Conservation (phyloP, 1,140 invertebrate species). For the Thaumetopoea pityocampa region DNA sequence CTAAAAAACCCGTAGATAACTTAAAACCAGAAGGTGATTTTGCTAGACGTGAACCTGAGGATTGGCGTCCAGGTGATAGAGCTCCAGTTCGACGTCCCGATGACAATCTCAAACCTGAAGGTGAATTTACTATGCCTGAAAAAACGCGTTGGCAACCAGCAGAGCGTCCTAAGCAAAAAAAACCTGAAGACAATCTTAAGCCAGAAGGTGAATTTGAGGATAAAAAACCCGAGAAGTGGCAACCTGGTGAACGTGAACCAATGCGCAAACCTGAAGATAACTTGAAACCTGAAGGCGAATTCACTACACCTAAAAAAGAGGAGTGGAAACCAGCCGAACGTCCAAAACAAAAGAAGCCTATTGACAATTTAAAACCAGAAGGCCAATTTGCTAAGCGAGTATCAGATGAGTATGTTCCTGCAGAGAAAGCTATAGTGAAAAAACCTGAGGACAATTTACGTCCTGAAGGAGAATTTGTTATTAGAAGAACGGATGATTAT, state of each 20-base stretch:
- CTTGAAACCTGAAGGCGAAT: slow-evolving; percentile 75
- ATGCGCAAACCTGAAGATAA: slow-evolving; percentile 77
- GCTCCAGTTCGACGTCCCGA: slow-evolving; percentile 42
- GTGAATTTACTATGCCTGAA: slow-evolving; percentile 65
- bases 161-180: slow-evolving; percentile 76
- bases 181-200: slow-evolving; percentile 73
- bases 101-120: slow-evolving; percentile 51
- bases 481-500: slow-evolving; percentile 76
- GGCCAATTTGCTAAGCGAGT: slow-evolving; percentile 77
- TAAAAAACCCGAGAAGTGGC: slow-evolving; percentile 63
- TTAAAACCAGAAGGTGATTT: slow-evolving; percentile 77
- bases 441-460: slow-evolving; percentile 78
- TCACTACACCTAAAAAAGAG: slow-evolving; percentile 68
- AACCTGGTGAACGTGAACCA: slow-evolving; percentile 71
- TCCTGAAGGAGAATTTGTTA: slow-evolving; percentile 79
- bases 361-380: slow-evolving; percentile 77
- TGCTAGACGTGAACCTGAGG: slow-evolving; percentile 49
- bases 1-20: slow-evolving; percentile 24
- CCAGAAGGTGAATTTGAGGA: slow-evolving; percentile 77
- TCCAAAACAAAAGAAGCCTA: slow-evolving; percentile 66
- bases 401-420: slow-evolving; percentile 77
- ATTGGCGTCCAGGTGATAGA: slow-evolving; percentile 60
- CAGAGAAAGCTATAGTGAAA: slow-evolving; percentile 77
- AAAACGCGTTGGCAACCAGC: slow-evolving; percentile 75
- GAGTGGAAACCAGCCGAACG: slow-evolving; percentile 71